Evolutionary conservation across 2,888 invertebrate species (phyloP).

Genomic region (Scaeva pyrastri): DNA sequence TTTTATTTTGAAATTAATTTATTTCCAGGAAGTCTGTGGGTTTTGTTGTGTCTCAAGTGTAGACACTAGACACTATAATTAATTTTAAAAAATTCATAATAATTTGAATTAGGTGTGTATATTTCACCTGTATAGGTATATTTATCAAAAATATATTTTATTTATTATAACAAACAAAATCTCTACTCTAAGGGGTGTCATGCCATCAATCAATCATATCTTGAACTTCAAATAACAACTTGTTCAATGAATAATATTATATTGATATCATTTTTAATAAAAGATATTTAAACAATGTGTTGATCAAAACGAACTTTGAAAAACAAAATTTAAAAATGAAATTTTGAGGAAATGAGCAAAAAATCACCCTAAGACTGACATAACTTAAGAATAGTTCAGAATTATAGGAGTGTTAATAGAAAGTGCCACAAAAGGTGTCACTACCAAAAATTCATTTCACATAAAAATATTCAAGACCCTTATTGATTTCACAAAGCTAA

Average conservation of each 20-base stretch:
- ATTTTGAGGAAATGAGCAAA: no score
- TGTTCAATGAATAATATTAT: constrained; percentile 1
- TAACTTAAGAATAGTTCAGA: no score
- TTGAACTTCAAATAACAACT: constrained; percentile 3
- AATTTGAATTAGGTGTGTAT: background rate
- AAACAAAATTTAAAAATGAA: no score
- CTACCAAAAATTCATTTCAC: no score
- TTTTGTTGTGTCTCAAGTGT: background rate
- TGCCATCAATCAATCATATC: background rate
- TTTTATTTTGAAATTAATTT: background rate
- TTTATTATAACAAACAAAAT: background rate
- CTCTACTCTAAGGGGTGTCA: background rate
- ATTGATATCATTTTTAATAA: background rate
- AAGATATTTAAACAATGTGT: no score
- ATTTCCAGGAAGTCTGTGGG: background rate
- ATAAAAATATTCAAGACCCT: no score
- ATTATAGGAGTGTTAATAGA: no score
- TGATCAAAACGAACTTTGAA: no score
- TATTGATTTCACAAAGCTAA: no score
- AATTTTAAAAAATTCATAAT: background rate
- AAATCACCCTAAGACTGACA: no score
- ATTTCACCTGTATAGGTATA: background rate
- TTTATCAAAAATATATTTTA: background rate
- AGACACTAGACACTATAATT: constrained; percentile 22
- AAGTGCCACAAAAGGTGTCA: no score